Evolutionary conservation across 2,113 vertebrate species (phyloP).

Genomic region (Lophochroa leadbeateri): DNA sequence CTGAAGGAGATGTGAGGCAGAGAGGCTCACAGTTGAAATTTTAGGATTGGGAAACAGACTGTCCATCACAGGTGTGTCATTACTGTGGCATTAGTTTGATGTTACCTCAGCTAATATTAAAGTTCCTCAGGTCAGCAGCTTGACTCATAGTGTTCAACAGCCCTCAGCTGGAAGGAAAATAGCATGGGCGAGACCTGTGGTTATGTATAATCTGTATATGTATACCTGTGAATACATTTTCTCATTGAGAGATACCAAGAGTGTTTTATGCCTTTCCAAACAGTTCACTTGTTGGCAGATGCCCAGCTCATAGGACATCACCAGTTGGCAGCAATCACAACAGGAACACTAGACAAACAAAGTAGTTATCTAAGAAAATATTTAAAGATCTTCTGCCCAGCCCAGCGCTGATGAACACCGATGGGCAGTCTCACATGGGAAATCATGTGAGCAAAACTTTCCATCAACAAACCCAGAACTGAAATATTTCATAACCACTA

Average conservation of each 20-base stretch:
- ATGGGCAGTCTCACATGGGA: not conserved
- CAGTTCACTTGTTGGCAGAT: not conserved
- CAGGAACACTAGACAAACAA: not conserved
- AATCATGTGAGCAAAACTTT: not conserved
- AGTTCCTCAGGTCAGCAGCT: not conserved
- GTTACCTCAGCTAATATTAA: not conserved
- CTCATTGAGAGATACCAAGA: not conserved
- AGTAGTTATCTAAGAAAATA: not conserved
- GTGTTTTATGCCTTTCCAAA: not conserved
- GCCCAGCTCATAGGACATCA: not conserved
- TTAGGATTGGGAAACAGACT: not conserved
- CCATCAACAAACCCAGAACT: not conserved
- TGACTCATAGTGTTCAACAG: not conserved
- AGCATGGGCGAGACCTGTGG: not conserved
- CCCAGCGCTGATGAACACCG: not conserved
- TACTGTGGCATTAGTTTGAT: rapidly evolving
- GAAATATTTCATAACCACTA: not conserved
- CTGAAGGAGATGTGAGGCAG: not conserved
- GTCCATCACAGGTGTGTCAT: not conserved
- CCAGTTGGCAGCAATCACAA: not conserved
- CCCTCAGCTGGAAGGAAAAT: not conserved
- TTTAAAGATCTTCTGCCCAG: not conserved
- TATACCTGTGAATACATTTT: not conserved
- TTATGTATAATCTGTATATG: not conserved
- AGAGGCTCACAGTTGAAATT: not conserved